Conservation (phyloP, 2,797 vertebrate genomes). For the Furcifer pardalis region DNA sequence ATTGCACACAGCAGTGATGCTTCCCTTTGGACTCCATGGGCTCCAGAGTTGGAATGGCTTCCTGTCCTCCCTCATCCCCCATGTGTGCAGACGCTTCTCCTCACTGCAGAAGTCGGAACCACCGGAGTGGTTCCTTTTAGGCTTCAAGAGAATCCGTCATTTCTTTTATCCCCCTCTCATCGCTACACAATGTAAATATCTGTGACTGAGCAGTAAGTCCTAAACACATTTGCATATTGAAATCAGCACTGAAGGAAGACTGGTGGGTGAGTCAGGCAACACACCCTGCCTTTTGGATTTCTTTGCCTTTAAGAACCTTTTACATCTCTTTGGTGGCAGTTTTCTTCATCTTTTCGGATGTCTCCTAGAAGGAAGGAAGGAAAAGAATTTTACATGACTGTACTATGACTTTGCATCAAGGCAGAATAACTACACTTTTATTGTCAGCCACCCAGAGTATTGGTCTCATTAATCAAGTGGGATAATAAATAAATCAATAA, state of each 20-base stretch:
- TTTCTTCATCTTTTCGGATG: slow-evolving; percentile 90
- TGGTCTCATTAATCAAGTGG: no score
- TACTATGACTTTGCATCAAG: neutral
- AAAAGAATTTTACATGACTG: neutral
- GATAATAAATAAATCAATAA: no score
- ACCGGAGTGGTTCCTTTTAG: slow-evolving; percentile 60
- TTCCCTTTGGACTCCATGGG: neutral
- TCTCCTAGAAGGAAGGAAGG: slow-evolving; percentile 81
- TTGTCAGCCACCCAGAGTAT: no score
- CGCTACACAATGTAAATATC: slow-evolving; percentile 79
- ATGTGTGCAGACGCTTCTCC: neutral
- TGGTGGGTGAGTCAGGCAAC: slow-evolving; percentile 30
- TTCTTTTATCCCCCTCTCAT: slow-evolving; percentile 54
- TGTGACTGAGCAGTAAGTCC: slow-evolving; percentile 73
- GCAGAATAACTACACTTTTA: neutral
- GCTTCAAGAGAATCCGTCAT: slow-evolving; percentile 67
- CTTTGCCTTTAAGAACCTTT: slow-evolving; percentile 63
- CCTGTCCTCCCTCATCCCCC: slow-evolving; percentile 17
- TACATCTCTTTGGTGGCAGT: slow-evolving; percentile 90
- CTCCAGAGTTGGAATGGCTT: neutral
- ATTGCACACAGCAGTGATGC: neutral
- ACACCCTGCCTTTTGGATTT: slow-evolving; percentile 51
- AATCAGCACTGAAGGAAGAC: slow-evolving; percentile 69
- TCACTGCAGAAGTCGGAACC: slow-evolving; percentile 19
- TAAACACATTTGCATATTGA: slow-evolving; percentile 72